A percentile compares a stretch with the other conserved stretches of the same genome.
Conservation (phyloP, 2,888 invertebrate genomes). For the Resseliella maxima region DNA sequence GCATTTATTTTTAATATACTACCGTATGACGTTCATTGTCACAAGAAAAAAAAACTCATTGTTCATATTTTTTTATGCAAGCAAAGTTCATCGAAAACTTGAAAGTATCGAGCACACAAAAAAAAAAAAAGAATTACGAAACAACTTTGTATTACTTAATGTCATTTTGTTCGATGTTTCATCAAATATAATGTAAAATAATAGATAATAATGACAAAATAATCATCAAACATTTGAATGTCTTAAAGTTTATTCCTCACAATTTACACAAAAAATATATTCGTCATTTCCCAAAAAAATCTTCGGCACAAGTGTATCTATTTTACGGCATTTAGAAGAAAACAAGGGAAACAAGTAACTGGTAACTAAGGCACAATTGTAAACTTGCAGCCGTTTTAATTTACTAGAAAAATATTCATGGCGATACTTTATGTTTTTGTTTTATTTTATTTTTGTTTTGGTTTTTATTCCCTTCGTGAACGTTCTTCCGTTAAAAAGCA, state of each 20-base stretch:
- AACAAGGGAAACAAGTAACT: neutral
- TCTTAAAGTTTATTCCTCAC: neutral
- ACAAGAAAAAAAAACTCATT: neutral
- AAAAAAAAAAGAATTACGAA: neutral
- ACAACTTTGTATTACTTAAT: neutral
- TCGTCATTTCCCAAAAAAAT: neutral
- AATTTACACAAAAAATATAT: neutral
- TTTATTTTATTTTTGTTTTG: too few species aligned
- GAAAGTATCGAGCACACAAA: neutral
- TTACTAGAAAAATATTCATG: conserved; percentile 34
- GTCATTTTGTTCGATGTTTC: neutral
- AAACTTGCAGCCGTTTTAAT: conserved; percentile 23
- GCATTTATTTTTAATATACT: conserved; percentile 24
- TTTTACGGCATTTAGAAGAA: neutral
- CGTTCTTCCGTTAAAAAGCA: neutral
- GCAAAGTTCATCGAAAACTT: neutral
- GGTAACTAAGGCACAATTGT: neutral
- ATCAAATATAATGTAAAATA: neutral
- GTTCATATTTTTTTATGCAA: conserved; percentile 10
- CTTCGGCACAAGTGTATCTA: neutral
- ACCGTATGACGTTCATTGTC: neutral
- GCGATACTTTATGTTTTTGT: conserved; percentile 30
- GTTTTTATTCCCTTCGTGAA: neutral
- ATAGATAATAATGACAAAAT: conserved; percentile 46
- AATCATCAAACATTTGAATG: conserved; percentile 22